These are phyloP conservation scores for Drosophila ochracea DNA, from an alignment of 2,888 invertebrate genomes.

Conservation along the genomic window DNA sequence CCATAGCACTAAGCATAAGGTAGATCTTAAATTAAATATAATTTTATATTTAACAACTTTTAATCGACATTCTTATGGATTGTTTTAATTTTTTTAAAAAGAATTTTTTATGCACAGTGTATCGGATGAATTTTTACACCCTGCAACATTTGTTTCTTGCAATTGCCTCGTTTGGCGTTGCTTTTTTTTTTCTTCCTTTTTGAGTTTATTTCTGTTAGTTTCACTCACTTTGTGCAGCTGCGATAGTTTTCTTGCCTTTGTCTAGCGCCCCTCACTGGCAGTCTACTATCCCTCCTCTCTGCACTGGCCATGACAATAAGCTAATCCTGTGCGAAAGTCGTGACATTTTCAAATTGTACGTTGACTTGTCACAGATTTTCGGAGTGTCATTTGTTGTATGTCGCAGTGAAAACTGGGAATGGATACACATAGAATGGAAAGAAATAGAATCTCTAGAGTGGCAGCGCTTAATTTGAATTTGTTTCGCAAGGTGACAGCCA, in stretches of 20 bases:
- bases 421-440: constrained; percentile 22
- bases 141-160: not conserved
- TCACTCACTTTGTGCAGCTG: constrained; percentile 69
- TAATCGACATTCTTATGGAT: too few relatives aligned
- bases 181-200: constrained; percentile 9
- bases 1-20: not conserved
- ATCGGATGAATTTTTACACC: not conserved
- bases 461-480: constrained; percentile 69
- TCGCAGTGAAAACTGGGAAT: constrained; percentile 47
- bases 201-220: constrained; percentile 65
- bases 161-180: constrained; percentile 10
- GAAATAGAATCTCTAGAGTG: constrained; percentile 31
- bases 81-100: not conserved
- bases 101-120: constrained; percentile 2
- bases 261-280: constrained; percentile 6
- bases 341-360: constrained; percentile 56
- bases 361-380: constrained; percentile 62
- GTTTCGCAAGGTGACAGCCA: constrained; percentile 53
- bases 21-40: not conserved
- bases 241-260: constrained; percentile 45
- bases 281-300: not conserved
- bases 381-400: constrained; percentile 56
- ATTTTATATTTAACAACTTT: not conserved
- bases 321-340: constrained; percentile 71
- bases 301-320: constrained; percentile 7